A percentile compares a stretch with the other conserved stretches of the same genome.
These are phyloP conservation scores for Poecile atricapillus DNA, from an alignment of 2,113 vertebrate species.

Conservation along the genomic window DNA sequence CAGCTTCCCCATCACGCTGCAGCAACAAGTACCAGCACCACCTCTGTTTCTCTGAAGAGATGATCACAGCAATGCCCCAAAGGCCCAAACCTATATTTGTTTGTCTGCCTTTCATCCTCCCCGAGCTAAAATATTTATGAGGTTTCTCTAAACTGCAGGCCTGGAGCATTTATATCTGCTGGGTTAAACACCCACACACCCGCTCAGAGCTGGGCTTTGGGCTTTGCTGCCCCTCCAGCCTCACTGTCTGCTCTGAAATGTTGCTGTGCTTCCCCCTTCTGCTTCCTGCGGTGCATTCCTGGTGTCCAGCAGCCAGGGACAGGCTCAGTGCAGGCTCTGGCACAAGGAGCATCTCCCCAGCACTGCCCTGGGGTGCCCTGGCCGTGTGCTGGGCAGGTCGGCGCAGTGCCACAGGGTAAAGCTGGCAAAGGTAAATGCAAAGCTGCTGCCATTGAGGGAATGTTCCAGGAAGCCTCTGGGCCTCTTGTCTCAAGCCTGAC, in stretches of 20 bases:
- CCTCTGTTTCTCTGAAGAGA: neutral
- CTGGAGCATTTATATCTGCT: neutral
- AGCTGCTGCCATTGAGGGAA: neutral
- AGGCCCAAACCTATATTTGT: neutral
- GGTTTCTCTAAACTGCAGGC: neutral
- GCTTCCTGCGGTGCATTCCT: fast-evolving
- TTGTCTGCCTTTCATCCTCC: constrained; percentile 2
- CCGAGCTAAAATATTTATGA: neutral
- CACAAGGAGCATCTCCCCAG: neutral
- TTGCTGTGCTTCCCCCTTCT: neutral
- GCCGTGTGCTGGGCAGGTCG: fast-evolving
- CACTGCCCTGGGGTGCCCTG: fast-evolving
- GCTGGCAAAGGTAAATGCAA: neutral
- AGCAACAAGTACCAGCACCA: neutral
- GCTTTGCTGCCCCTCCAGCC: neutral
- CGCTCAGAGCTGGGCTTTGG: neutral
- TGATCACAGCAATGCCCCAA: neutral
- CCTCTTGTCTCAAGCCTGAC: neutral
- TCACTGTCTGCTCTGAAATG: fast-evolving
- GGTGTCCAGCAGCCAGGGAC: neutral
- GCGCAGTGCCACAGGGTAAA: neutral
- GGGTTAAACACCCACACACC: neutral
- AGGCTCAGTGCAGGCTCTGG: neutral
- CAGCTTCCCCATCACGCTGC: neutral
- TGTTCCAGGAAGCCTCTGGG: neutral